A percentile compares a stretch with the other conserved stretches of the same genome.
Evolutionary conservation across 1,140 invertebrate species (phyloP).

Genomic region (Heliconius himera): DNA sequence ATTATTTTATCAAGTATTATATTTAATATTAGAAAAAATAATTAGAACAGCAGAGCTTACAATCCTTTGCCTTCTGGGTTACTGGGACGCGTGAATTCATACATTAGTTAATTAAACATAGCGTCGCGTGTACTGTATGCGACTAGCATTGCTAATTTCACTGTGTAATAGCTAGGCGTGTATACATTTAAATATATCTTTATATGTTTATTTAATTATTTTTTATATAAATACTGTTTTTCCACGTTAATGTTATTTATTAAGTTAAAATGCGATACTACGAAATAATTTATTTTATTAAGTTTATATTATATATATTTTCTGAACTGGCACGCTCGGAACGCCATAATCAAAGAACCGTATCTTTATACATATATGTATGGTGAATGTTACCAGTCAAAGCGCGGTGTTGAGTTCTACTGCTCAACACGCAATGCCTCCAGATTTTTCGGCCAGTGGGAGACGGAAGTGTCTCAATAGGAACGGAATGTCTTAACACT

Average conservation of each 20-base stretch:
- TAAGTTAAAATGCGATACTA: not conserved
- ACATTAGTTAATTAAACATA: slow-evolving; percentile 42
- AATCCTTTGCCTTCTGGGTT: slow-evolving; percentile 31
- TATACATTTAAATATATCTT: not conserved
- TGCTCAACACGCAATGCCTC: too few relatives aligned
- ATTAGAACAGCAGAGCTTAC: slow-evolving; percentile 9
- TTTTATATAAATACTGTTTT: not conserved
- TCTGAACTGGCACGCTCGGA: too few relatives aligned
- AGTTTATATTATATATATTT: not conserved
- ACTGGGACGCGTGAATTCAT: slow-evolving; percentile 33
- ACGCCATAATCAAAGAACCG: too few relatives aligned
- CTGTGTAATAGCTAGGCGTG: slow-evolving; percentile 23
- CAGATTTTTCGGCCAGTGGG: too few relatives aligned
- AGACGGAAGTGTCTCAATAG: too few relatives aligned
- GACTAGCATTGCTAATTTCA: slow-evolving; percentile 26
- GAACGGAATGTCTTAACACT: too few relatives aligned
- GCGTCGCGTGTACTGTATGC: slow-evolving; percentile 25
- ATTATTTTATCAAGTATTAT: not conserved
- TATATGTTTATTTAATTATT: not conserved
- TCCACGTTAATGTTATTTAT: not conserved
- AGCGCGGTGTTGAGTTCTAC: too few relatives aligned
- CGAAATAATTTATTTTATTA: not conserved
- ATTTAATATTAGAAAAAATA: not conserved
- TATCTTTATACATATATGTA: not conserved
- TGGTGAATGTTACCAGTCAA: too few relatives aligned